Percentiles rank a stretch among this genome's conserved stretches.
These are phyloP conservation scores for Acipenser transmontanus DNA, from an alignment of 2,797 vertebrate species.

Conservation along the genomic window DNA sequence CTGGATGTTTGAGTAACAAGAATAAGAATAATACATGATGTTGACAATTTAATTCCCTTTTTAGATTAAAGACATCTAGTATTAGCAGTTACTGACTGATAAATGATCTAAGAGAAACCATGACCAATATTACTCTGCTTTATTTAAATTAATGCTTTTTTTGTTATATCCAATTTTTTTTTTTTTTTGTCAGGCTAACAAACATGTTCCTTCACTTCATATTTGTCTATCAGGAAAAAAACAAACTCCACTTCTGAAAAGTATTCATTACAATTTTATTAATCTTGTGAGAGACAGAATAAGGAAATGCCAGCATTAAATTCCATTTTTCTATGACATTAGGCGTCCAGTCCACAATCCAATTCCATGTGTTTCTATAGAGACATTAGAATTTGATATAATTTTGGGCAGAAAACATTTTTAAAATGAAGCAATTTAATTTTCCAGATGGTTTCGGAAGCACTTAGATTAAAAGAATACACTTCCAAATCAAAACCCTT, in stretches of 20 bases:
- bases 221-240: slow-evolving; percentile 63
- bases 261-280: slow-evolving; percentile 95
- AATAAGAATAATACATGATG: no score
- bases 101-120: no score
- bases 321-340: slow-evolving; percentile 97
- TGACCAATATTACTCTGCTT: no score
- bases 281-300: slow-evolving; percentile 86
- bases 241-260: slow-evolving; percentile 83
- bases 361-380: slow-evolving; percentile 94
- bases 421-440: slow-evolving; percentile 98
- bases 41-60: no score
- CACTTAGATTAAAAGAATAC: slow-evolving; percentile 99
- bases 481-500: slow-evolving; percentile 99
- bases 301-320: slow-evolving; percentile 96
- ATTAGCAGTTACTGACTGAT: no score
- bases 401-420: slow-evolving; percentile 93
- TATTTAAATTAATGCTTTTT: no score
- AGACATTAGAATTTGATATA: slow-evolving; percentile 98
- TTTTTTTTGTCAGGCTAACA: no score
- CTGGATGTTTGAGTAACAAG: no score
- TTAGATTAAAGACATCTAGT: no score
- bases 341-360: slow-evolving; percentile 88
- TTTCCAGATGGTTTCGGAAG: slow-evolving; percentile 94
- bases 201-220: slow-evolving; percentile 43
- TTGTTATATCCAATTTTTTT: no score